phyloP scores from a whole-genome alignment of 2,888 invertebrate species.

The Melieria omissa region DNA sequence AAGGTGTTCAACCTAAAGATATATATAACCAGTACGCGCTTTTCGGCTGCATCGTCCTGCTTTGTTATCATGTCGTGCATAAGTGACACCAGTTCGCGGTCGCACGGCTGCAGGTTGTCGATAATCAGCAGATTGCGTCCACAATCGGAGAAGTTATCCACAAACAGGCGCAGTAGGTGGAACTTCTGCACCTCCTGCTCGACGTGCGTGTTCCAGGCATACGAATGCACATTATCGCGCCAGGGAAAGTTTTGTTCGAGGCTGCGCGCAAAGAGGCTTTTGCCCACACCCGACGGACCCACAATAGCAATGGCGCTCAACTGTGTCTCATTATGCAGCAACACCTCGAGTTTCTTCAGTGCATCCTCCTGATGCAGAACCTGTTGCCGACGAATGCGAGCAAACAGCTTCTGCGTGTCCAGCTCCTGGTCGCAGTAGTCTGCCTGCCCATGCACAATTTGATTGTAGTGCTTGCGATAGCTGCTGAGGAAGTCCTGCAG shows the following conservation, averaged over 20 bases:
- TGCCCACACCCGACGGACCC: slow-evolving; percentile 61
- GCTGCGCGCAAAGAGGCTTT: slow-evolving; percentile 54
- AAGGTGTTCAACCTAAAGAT: slow-evolving; percentile 56
- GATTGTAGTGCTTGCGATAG: slow-evolving; percentile 56
- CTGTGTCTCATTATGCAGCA: slow-evolving; percentile 47
- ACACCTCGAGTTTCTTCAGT: slow-evolving; percentile 50
- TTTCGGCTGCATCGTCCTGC: slow-evolving; percentile 28
- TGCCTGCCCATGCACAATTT: slow-evolving; percentile 54
- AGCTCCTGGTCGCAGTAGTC: slow-evolving; percentile 55
- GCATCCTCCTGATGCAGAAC: slow-evolving; percentile 52
- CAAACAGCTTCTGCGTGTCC: slow-evolving; percentile 46
- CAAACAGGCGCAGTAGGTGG: slow-evolving; percentile 38
- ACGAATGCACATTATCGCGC: slow-evolving; percentile 57
- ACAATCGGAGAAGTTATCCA: slow-evolving; percentile 53
- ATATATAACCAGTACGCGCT: slow-evolving; percentile 54
- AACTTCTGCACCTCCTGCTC: slow-evolving; percentile 39
- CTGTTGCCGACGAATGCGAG: slow-evolving; percentile 40
- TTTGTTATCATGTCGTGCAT: slow-evolving; percentile 47
- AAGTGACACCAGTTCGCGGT: slow-evolving; percentile 47
- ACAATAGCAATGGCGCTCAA: slow-evolving; percentile 55
- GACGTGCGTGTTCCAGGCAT: slow-evolving; percentile 53
- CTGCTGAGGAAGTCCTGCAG: slow-evolving; percentile 41
- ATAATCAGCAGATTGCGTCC: slow-evolving; percentile 62
- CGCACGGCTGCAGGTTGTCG: slow-evolving; percentile 55
- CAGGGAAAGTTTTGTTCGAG: slow-evolving; percentile 58